Evolutionary conservation across 2,113 vertebrate species (phyloP).

Genomic region (Empidonax traillii): DNA sequence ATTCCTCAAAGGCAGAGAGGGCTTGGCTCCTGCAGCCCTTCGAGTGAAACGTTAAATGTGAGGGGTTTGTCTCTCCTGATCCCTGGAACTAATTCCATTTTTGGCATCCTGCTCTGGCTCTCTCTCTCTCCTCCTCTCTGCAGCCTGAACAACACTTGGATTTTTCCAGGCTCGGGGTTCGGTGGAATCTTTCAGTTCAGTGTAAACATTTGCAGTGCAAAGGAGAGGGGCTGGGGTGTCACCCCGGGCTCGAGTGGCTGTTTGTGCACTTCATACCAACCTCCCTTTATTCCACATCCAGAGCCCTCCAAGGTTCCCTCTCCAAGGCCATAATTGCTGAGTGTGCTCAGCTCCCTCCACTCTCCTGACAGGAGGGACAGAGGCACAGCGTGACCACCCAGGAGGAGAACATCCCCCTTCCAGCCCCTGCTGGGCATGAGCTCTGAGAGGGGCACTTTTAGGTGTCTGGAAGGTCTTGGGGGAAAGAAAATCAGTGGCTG

Average conservation of each 20-base stretch:
- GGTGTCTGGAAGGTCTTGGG: background rate
- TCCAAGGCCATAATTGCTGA: background rate
- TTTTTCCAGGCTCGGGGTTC: background rate
- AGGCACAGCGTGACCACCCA: background rate
- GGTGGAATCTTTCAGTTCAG: slow-evolving; percentile 12
- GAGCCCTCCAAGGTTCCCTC: background rate
- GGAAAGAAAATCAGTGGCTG: background rate
- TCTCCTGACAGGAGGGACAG: accelerated
- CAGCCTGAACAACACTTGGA: background rate
- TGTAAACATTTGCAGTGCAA: slow-evolving; percentile 2
- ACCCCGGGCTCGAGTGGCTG: background rate
- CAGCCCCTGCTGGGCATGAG: background rate
- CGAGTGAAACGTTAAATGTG: background rate
- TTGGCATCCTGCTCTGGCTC: slow-evolving; percentile 34
- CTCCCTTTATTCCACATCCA: too few species aligned
- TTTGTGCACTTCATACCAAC: background rate
- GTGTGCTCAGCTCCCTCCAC: background rate
- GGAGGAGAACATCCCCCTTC: background rate
- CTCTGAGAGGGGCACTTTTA: background rate
- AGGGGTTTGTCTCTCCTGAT: background rate
- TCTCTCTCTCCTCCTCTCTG: background rate
- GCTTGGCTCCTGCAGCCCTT: background rate
- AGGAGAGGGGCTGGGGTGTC: background rate
- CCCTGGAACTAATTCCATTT: slow-evolving; percentile 34
- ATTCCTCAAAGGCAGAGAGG: background rate